These are phyloP conservation scores for Orientallactaga sibirica DNA, from an alignment of 2,797 vertebrate species.

Conservation along the genomic window DNA sequence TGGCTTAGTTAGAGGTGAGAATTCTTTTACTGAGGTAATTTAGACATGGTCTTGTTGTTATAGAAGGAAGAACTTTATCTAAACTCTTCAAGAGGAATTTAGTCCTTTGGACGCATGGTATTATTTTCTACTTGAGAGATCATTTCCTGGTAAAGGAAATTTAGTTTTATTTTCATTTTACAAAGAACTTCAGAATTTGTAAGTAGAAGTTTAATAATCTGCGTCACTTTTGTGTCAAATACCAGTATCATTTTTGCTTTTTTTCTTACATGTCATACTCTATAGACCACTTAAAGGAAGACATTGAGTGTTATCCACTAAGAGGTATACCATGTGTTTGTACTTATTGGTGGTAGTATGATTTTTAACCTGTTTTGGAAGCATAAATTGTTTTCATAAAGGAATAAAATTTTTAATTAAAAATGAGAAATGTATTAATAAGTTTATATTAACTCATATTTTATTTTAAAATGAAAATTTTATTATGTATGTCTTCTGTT, in stretches of 20 bases:
- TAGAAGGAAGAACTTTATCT: conserved; percentile 18
- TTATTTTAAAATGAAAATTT: background rate
- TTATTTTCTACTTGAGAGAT: conserved; percentile 58
- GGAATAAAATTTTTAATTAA: background rate
- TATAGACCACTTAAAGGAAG: background rate
- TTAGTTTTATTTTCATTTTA: conserved; percentile 42
- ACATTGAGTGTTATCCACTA: background rate
- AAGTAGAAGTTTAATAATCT: conserved; percentile 30
- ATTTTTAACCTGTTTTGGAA: background rate
- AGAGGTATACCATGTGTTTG: background rate
- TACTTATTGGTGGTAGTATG: background rate
- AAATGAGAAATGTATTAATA: background rate
- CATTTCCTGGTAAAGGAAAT: conserved; percentile 45
- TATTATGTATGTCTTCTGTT: background rate
- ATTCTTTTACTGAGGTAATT: conserved; percentile 19
- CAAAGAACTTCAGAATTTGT: conserved; percentile 17
- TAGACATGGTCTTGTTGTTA: conserved; percentile 31
- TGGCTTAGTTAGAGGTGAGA: background rate
- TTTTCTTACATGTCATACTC: background rate
- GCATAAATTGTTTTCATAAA: background rate
- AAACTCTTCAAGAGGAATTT: conserved; percentile 36
- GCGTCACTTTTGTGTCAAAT: conserved; percentile 39
- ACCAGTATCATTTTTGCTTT: background rate
- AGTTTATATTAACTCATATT: background rate
- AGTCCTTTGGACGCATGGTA: background rate